Evolutionary conservation across 1,140 invertebrate genomes (phyloP).

Genomic region (Archivesica marissinica): DNA sequence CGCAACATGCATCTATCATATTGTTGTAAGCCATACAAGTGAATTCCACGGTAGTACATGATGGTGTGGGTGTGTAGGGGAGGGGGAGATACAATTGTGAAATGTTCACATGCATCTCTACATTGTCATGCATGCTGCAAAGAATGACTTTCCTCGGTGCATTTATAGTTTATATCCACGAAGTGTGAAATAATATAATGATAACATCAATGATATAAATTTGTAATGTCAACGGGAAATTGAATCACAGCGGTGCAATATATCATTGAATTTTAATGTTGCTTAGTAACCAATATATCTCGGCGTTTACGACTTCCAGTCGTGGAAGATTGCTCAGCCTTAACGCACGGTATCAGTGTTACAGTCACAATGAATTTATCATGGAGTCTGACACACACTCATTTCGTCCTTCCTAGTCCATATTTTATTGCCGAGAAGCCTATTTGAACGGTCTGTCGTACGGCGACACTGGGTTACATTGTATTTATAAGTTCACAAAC

Average conservation of each 20-base stretch:
- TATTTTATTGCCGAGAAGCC: conserved; percentile 7
- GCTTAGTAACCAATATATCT: conserved; percentile 14
- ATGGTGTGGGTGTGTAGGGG: too few species aligned
- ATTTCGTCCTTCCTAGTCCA: neutral
- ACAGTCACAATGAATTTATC: neutral
- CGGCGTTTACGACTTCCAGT: conserved; percentile 1
- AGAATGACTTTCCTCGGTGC: too few species aligned
- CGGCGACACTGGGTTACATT: neutral
- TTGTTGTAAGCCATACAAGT: too few species aligned
- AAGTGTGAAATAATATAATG: too few species aligned
- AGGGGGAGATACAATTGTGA: too few species aligned
- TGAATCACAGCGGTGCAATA: conserved; percentile 9
- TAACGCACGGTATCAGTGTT: too few species aligned
- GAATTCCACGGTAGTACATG: too few species aligned
- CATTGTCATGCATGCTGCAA: neutral
- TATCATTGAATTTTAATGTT: neutral
- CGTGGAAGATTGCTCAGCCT: neutral
- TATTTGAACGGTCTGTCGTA: neutral
- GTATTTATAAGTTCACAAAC: neutral
- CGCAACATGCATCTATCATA: too few species aligned
- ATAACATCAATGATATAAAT: neutral
- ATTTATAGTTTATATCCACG: too few species aligned
- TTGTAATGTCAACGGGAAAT: neutral
- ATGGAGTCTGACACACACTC: neutral
- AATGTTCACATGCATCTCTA: neutral